These are phyloP conservation scores for Cotesia glomerata DNA, from an alignment of 1,140 invertebrate species.

Conservation along the genomic window DNA sequence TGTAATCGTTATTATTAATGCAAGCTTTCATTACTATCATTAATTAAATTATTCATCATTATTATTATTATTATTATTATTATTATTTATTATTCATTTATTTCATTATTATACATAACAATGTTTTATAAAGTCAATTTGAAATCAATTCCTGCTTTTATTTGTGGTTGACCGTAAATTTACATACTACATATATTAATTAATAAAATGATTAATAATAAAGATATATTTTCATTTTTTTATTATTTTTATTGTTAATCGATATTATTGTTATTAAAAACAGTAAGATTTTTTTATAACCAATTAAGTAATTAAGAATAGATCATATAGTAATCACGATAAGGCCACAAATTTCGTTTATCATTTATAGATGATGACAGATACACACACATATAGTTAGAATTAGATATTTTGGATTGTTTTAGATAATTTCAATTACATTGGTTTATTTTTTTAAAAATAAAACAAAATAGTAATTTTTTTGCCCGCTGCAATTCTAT, in stretches of 20 bases:
- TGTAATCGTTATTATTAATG: not conserved
- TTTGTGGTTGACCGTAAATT: no score
- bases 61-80: not conserved
- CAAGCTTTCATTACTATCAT: not conserved
- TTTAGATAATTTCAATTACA: no score
- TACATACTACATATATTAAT: no score
- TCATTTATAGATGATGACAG: not conserved
- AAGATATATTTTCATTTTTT: no score
- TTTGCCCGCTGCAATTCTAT: not conserved
- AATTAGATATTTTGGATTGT: not conserved
- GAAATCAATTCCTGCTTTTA: no score
- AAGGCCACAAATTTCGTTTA: conserved; percentile 46
- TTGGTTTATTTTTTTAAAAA: not conserved
- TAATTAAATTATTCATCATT: conserved; percentile 4
- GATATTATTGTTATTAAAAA: conserved; percentile 44
- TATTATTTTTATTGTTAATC: no score
- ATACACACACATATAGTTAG: not conserved
- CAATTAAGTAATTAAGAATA: conserved; percentile 25
- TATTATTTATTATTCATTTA: no score
- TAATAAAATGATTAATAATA: no score
- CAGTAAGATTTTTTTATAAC: conserved; percentile 39
- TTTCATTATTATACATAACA: no score
- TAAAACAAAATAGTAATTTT: not conserved
- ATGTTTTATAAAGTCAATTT: no score
- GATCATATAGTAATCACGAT: conserved; percentile 45